Base-by-base conservation (phyloP, 2,797 vertebrate genomes). In the Cyclopterus lumpus region DNA sequence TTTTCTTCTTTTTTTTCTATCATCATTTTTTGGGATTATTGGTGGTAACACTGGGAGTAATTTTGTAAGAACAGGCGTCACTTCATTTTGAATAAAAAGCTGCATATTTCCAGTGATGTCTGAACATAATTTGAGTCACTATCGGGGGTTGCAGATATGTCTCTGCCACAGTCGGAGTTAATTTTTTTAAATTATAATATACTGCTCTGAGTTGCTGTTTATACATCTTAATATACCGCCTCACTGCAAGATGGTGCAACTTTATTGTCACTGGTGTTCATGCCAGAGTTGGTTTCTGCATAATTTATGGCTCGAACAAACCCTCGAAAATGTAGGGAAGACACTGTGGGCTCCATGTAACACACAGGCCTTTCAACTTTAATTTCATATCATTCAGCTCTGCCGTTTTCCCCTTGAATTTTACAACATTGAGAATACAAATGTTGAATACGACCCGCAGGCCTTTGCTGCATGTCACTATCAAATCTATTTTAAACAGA, bases 101-200 rank as follows among this genome's bases (percentile, higher is more conserved):
- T 67, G 63, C 54, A 14, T 42, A 42, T 69, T 57, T 40, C 5
- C n/a, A 26, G 2, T 73, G 28, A 38, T 70, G 69, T 69, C 44
- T 53, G 28, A 26, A 28, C 15, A 20, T 54, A 18, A 73, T 79
- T 66, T 20, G 51, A 67, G 58, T 68, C 12, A 0, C 34, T 61
- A 71, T 74, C 74, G 51, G 67, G 8, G 34, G 22, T 49, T 58
- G n/a, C 66, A 68, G 67, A 75, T 63, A 54, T 24, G 44, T 38
- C 36, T 74, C 18, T 16, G 40, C 49, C 34, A 36, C 73, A 51
- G 66, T 68, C 9, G 2, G 30, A 60, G 79, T 83, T 81, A 80
- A 83, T 85, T 80, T 86, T 81, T 67, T n/a, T n/a, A n/a, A n/a
- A n/a, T n/a, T n/a, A n/a, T n/a, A 60, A 10, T 75, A 44, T 73